Base-by-base conservation (phyloP, 1,140 invertebrate genomes). In the Heliothis virescens region DNA sequence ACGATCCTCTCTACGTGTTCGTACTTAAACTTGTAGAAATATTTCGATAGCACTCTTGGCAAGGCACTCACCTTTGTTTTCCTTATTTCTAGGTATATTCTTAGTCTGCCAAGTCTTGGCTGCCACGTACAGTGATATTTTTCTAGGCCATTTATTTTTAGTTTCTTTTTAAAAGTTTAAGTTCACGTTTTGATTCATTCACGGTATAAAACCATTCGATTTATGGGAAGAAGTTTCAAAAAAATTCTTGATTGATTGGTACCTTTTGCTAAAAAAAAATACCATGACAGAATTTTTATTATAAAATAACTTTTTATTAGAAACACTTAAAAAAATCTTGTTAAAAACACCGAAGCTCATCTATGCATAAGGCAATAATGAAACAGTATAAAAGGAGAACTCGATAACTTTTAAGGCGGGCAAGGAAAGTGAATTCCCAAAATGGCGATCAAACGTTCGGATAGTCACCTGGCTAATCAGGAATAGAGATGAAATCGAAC, bases 401-500 rank as follows among this genome's bases (percentile, higher is more conserved):
- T 9, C n/a, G 18, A 57, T 18, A 9, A 57, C 3, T 29, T 21
- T 60, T 13, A 11, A 34, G 16, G 11, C 41, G 41, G 34, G 16
- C 62, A 76, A 63, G 62, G 47, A 60, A 47, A 74, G 53, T 60
- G 47, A 59, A 72, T 71, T 76, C 29, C 55, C 57, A 72, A 77
- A 77, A 81, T 26, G 16, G 52, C 67, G 50, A 78, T 81, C 48
- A 77, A 75, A 60, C 26, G 69, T 53, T 73, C 47, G 53, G 34
- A 80, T 75, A 65, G 55, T 62, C 41, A 71, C 59, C 79, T 71
- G 73, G 75, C 83, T 84, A 84, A 86, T 85, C 86, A 86, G 79
- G 69, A 84, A 82, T 83, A 81, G 75, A 81, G 82, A 85, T 82
- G 80, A 77, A 83, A 84, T 86, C 83, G 81, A 89, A 90, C 86